Evolutionary conservation across 37 sponge, comb jelly and placozoan species (phyloP), one percentile per base, ranked within the genome.

Genomic region (Corticium candelabrum): DNA sequence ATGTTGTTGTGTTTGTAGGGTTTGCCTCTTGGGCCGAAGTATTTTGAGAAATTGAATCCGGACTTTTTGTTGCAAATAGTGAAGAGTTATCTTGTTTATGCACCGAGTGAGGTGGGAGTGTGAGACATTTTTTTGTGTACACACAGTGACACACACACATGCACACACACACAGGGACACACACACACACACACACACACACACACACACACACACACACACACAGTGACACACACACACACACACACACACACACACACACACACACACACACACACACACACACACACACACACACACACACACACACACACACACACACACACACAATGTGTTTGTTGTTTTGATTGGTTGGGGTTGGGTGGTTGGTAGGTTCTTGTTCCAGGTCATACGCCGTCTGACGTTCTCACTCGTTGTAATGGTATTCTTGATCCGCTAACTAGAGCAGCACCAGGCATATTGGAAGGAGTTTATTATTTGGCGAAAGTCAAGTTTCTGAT

Each of bases 401-500:
- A 81, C n/a, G 30, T 76, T 30, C 76, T 76, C 50, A 35, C 74
- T 57, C 76, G 78, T 39, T 88, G 85, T 37, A 71, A 43, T 3
- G 62, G 67, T 34, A 68, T 91, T 1, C 79, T 97, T 68, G 85
- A 80, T 2, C 89, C 94, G 0, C 69, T 97, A 21, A 75, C 70
- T 1, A 83, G 79, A 32, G 77, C 81, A 41, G 89, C 88, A 1
- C 94, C 94, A 3, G 98, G 92, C 32, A 72, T 97, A 40, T 62
- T 81, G 1, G 56, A 75, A 4, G 84, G 80, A 2, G 57, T 80
- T 4, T 86, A 74, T 80, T 84, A 88, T 27, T 74, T 87, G 56
- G 91, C 98, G n/a, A 86, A 87, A 74, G 84, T 97, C 75, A 97
- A 85, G 41, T 97, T 81, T 77, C 80, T 93, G 1, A 84, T 89